Conservation (phyloP, 2,113 vertebrate genomes). For the Girardinichthys multiradiatus region DNA sequence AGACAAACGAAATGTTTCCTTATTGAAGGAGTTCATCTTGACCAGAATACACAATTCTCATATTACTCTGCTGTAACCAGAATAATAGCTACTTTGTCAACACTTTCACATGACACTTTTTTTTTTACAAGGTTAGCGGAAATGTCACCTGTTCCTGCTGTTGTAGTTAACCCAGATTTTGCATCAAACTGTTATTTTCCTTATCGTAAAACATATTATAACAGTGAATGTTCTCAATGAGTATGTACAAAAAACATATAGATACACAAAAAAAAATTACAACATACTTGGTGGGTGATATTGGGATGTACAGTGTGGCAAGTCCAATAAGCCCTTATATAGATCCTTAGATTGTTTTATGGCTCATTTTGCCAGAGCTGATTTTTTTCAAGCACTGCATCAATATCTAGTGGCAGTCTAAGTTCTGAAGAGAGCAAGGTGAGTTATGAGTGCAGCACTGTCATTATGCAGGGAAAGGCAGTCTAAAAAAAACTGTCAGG, state of each 20-base stretch:
- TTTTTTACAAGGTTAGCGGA: slow-evolving; percentile 71
- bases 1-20: slow-evolving; percentile 13
- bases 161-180: slow-evolving; percentile 28
- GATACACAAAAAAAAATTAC: slow-evolving; percentile 36
- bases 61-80: slow-evolving; percentile 55
- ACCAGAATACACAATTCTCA: slow-evolving; percentile 46
- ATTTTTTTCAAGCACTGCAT: slow-evolving; percentile 69
- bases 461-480: slow-evolving; percentile 56
- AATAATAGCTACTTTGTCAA: slow-evolving; percentile 59
- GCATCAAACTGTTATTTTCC: not conserved
- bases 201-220: not conserved
- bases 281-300: slow-evolving; percentile 66
- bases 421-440: slow-evolving; percentile 51
- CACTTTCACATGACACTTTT: slow-evolving; percentile 52
- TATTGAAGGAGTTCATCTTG: slow-evolving; percentile 25
- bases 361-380: slow-evolving; percentile 58
- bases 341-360: slow-evolving; percentile 67
- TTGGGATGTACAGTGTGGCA: slow-evolving; percentile 32
- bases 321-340: slow-evolving; percentile 67
- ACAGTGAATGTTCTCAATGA: not conserved
- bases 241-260: not conserved
- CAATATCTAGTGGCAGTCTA: slow-evolving; percentile 67
- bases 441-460: slow-evolving; percentile 59
- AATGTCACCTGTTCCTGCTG: slow-evolving; percentile 59
- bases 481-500: slow-evolving; percentile 47